These are phyloP conservation scores for Lophotriccus pileatus DNA, from an alignment of 2,797 vertebrate species.

Conservation along the genomic window DNA sequence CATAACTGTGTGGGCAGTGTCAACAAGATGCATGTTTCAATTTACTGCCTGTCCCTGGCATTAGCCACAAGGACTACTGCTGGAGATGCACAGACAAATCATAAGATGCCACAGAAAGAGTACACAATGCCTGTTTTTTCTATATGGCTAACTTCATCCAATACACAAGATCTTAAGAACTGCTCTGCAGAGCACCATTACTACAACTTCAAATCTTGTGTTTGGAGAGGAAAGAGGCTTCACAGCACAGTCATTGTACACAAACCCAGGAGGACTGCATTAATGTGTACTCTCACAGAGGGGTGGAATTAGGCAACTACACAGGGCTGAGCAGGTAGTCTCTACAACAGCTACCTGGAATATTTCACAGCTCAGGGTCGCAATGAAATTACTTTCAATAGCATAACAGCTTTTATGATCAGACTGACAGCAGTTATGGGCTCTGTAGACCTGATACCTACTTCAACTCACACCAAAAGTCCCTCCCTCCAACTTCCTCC, in stretches of 20 bases:
- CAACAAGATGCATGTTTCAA: background rate
- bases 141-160: background rate
- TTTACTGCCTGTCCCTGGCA: background rate
- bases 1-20: background rate
- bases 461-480: background rate
- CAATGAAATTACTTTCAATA: background rate
- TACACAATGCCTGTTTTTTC: background rate
- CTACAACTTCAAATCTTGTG: background rate
- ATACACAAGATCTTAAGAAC: background rate
- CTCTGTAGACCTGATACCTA: background rate
- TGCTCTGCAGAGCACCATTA: background rate
- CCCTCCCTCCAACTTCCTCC: background rate
- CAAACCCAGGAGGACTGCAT: background rate
- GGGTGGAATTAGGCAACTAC: background rate
- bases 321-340: background rate
- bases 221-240: background rate
- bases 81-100: background rate
- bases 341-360: background rate
- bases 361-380: background rate
- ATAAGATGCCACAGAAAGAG: background rate
- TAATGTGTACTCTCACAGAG: fast-evolving
- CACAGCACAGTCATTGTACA: background rate
- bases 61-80: background rate
- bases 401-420: background rate
- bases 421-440: background rate